A percentile compares a stretch with the other conserved stretches of the same genome.
These are phyloP conservation scores for Apotomis betuletana DNA, from an alignment of 2,888 invertebrate genomes.

Conservation along the genomic window DNA sequence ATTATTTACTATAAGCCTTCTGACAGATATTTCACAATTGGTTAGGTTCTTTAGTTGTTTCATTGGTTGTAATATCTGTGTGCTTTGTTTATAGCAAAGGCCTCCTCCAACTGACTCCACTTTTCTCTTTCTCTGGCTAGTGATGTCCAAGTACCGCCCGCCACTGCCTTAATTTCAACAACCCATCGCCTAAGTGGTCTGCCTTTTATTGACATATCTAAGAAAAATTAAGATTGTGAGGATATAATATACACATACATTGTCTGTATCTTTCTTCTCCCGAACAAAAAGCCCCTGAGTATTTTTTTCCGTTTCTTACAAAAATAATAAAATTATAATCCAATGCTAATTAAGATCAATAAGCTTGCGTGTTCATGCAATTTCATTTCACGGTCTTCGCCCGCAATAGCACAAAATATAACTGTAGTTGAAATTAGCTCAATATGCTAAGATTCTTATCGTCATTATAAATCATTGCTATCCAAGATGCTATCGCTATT, in stretches of 20 bases:
- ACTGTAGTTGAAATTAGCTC: conserved; percentile 44
- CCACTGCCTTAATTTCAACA: too few species aligned
- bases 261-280: neutral
- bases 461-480: conserved; percentile 49
- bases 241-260: neutral
- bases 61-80: too few species aligned
- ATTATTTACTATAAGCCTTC: too few species aligned
- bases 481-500: conserved; percentile 46
- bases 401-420: conserved; percentile 21
- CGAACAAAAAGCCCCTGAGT: neutral
- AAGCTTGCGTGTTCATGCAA: conserved; percentile 38
- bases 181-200: too few species aligned
- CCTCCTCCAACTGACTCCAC: too few species aligned
- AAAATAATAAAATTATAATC: conserved; percentile 27
- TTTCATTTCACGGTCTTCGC: conserved; percentile 37
- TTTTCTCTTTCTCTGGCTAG: too few species aligned
- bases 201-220: neutral
- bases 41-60: too few species aligned
- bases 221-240: neutral
- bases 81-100: too few species aligned
- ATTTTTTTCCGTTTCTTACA: conserved; percentile 10
- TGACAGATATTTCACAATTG: too few species aligned
- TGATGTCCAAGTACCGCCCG: too few species aligned
- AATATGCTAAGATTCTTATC: conserved; percentile 49
- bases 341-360: conserved; percentile 39